These are phyloP conservation scores for Prostheceraeus crozeri DNA, from an alignment of 2,888 invertebrate genomes.

Conservation along the genomic window DNA sequence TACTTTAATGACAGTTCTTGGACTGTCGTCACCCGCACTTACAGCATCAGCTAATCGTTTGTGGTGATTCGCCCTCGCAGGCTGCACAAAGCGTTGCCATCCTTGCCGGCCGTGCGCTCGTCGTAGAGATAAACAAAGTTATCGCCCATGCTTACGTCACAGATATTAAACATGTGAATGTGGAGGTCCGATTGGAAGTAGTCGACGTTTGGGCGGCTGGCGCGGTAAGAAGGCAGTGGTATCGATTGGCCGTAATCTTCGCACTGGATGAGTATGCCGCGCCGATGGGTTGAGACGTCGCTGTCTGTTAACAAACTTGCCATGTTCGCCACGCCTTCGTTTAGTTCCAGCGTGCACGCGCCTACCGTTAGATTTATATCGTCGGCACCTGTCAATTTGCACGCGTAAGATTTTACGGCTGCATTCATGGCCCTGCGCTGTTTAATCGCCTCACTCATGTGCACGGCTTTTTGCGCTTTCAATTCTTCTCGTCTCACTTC, in stretches of 20 bases:
- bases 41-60: no score
- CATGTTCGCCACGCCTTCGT: no score
- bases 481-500: slow-evolving; percentile 10
- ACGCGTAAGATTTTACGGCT: slow-evolving; percentile 28
- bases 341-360: no score
- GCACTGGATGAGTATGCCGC: no score
- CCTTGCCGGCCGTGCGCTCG: slow-evolving; percentile 33
- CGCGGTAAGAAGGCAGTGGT: slow-evolving; percentile 32
- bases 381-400: slow-evolving; percentile 23
- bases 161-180: slow-evolving; percentile 35
- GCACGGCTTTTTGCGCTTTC: not conserved
- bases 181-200: slow-evolving; percentile 33
- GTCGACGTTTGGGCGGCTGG: slow-evolving; percentile 25
- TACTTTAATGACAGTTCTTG: slow-evolving; percentile 28
- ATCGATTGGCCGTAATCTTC: slow-evolving; percentile 35
- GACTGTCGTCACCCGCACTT: no score
- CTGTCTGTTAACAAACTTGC: no score
- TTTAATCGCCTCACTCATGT: slow-evolving; percentile 27
- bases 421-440: slow-evolving; percentile 34
- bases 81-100: slow-evolving; percentile 30
- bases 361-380: no score
- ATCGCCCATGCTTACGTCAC: slow-evolving; percentile 15
- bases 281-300: no score
- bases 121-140: slow-evolving; percentile 31
- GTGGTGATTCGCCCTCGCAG: slow-evolving; percentile 33